These are phyloP conservation scores for Panulirus ornatus DNA, from an alignment of 1,140 invertebrate genomes.

Conservation along the genomic window DNA sequence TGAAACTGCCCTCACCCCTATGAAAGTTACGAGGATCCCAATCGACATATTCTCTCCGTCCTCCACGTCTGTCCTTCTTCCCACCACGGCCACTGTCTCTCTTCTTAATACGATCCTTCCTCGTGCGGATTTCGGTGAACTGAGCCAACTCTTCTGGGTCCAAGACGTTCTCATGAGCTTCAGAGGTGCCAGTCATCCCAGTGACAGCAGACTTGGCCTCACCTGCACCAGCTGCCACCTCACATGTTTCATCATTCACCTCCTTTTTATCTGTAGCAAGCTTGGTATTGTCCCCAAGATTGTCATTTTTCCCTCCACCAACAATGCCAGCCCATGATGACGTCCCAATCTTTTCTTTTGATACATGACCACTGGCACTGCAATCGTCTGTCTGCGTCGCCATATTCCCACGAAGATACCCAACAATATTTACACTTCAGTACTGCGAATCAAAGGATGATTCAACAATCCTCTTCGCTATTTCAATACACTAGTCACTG, in stretches of 20 bases:
- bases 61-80: constrained; percentile 12
- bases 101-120: constrained; percentile 48
- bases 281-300: constrained; percentile 33
- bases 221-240: constrained; percentile 12
- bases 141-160: constrained; percentile 55
- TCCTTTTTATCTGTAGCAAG: not conserved
- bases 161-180: not conserved
- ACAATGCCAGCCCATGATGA: constrained; percentile 72
- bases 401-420: constrained; percentile 53
- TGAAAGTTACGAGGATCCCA: constrained; percentile 19
- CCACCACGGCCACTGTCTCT: constrained; percentile 1
- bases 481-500: constrained; percentile 34
- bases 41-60: constrained; percentile 16
- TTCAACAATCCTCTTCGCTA: constrained; percentile 24
- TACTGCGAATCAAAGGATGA: constrained; percentile 4
- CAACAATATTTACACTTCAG: constrained; percentile 38
- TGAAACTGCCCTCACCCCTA: constrained; percentile 6
- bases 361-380: constrained; percentile 5
- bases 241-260: not conserved
- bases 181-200: not conserved
- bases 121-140: constrained; percentile 60
- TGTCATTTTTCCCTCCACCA: constrained; percentile 58
- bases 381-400: constrained; percentile 61
- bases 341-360: constrained; percentile 40
- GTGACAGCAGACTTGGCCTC: not conserved